Evolutionary conservation across 2,113 vertebrate species (phyloP).

Genomic region (Sander vitreus): DNA sequence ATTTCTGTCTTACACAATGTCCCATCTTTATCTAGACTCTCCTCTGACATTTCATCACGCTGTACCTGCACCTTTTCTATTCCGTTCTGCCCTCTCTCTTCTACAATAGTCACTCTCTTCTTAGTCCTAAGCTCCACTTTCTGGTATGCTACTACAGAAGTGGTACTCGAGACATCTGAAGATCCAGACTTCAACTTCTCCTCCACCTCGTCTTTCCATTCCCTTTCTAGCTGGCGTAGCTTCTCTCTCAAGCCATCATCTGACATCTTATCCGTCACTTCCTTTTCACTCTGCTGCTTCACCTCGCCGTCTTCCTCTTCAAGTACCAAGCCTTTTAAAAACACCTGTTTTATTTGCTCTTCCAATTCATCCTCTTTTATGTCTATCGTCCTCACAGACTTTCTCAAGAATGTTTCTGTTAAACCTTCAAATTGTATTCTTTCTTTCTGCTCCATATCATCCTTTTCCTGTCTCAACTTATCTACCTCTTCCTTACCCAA

Average conservation of each 20-base stretch:
- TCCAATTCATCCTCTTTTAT: slow-evolving; percentile 62
- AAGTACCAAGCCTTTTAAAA: slow-evolving; percentile 73
- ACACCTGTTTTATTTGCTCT: slow-evolving; percentile 74
- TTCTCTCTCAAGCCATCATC: slow-evolving; percentile 57
- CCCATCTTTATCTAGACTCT: slow-evolving; percentile 6
- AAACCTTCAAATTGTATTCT: slow-evolving; percentile 2
- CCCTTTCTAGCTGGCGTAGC: slow-evolving; percentile 55
- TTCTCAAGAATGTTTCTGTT: slow-evolving; percentile 35
- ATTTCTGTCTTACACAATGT: slow-evolving; percentile 12
- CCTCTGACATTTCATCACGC: slow-evolving; percentile 3
- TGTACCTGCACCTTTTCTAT: not conserved
- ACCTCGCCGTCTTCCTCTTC: slow-evolving; percentile 46
- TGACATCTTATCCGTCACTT: not conserved
- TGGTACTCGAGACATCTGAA: not conserved
- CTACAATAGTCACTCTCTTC: slow-evolving; percentile 54
- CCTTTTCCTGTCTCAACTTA: slow-evolving; percentile 48
- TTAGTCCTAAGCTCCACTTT: slow-evolving; percentile 31
- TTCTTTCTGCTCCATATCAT: slow-evolving; percentile 8
- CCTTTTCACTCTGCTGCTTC: slow-evolving; percentile 25
- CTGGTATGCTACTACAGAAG: slow-evolving; percentile 27
- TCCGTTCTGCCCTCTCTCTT: slow-evolving; percentile 8
- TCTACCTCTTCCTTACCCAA: slow-evolving; percentile 70
- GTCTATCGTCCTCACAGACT: slow-evolving; percentile 21
- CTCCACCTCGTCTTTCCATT: slow-evolving; percentile 52
- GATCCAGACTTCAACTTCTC: slow-evolving; percentile 18